These are phyloP conservation scores for Anarhynchus alexandrinus DNA, from an alignment of 2,113 vertebrate genomes.

Conservation along the genomic window DNA sequence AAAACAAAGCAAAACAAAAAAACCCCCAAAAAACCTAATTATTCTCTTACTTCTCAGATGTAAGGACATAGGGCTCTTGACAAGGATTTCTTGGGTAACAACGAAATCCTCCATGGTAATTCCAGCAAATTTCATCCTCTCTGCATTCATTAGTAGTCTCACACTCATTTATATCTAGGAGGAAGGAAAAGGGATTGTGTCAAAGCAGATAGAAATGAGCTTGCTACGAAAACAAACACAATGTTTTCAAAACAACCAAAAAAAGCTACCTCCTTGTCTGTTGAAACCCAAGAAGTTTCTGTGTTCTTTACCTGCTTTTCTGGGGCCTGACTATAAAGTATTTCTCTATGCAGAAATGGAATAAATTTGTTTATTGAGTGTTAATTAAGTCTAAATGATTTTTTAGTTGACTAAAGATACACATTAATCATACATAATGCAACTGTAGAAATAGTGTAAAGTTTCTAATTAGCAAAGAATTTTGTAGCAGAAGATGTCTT, in stretches of 20 bases:
- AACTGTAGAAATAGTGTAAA: neutral
- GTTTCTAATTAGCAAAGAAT: neutral
- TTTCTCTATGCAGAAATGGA: neutral
- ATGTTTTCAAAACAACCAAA: neutral
- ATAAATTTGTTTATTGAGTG: neutral
- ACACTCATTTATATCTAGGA: conserved; percentile 94
- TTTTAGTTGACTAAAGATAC: neutral
- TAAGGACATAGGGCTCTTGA: conserved; percentile 88
- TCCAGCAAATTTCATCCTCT: conserved; percentile 97
- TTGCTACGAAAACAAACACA: neutral
- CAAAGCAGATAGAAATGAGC: neutral
- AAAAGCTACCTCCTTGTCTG: neutral
- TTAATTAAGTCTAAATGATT: neutral
- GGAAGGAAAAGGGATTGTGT: neutral
- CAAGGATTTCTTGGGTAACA: conserved; percentile 96
- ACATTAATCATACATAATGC: neutral
- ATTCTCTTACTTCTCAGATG: conserved; percentile 88
- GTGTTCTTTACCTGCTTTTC: neutral
- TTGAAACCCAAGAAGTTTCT: neutral
- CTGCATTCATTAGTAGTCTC: conserved; percentile 88
- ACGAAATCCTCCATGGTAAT: conserved; percentile 93
- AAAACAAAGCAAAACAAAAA: too few relatives aligned
- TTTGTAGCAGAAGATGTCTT: neutral
- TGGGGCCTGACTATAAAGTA: neutral
- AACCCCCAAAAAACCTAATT: neutral